Evolutionary conservation across 1,140 invertebrate genomes (phyloP).

Genomic region (Magallana angulata): DNA sequence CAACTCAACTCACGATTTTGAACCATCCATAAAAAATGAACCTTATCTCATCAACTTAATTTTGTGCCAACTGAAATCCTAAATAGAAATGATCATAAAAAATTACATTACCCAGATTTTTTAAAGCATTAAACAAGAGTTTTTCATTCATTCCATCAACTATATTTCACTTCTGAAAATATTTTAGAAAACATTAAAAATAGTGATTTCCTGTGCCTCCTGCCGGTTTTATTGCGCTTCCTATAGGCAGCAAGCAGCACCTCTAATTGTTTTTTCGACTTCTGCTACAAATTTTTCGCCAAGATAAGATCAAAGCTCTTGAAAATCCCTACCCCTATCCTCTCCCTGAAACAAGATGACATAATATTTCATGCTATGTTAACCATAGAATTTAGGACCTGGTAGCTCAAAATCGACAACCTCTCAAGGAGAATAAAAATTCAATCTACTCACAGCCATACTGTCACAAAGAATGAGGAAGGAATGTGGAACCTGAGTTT

Average conservation of each 20-base stretch:
- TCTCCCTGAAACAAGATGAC: not conserved
- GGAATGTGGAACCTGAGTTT: too few species aligned
- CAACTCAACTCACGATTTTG: too few species aligned
- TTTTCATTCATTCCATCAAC: not conserved
- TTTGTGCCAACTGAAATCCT: not conserved
- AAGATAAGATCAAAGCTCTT: slow-evolving; percentile 5
- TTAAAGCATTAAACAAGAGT: not conserved
- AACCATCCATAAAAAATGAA: too few species aligned
- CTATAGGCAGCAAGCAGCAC: not conserved
- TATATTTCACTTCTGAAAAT: not conserved
- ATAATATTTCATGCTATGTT: slow-evolving; percentile 9
- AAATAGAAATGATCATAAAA: slow-evolving; percentile 21
- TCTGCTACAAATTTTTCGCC: slow-evolving; percentile 7
- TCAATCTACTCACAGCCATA: not conserved
- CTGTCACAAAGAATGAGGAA: not conserved
- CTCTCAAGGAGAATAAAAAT: not conserved
- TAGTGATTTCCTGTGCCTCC: not conserved
- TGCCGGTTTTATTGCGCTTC: not conserved
- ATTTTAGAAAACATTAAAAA: not conserved
- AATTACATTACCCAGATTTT: not conserved
- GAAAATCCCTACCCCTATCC: not conserved
- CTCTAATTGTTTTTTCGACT: slow-evolving; percentile 23
- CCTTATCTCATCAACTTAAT: slow-evolving; percentile 15
- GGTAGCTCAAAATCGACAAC: not conserved
- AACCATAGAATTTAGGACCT: not conserved